Evolutionary conservation across 2,113 vertebrate species (phyloP).

Genomic region (Lampris megalopsis): DNA sequence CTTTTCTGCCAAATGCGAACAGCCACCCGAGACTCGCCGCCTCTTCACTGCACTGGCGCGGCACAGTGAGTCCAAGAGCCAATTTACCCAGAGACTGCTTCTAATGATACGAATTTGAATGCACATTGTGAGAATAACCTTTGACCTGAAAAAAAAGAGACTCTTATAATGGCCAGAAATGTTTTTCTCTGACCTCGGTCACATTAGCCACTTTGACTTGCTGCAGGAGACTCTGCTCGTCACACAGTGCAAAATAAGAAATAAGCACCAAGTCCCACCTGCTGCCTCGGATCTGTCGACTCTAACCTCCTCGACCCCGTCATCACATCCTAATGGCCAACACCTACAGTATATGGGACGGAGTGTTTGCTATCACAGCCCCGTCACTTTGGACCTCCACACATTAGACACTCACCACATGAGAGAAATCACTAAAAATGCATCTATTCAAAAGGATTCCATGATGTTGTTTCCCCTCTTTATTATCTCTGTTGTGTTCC

Average conservation of each 20-base stretch:
- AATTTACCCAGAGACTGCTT: slow-evolving; percentile 20
- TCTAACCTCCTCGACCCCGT: too few species aligned
- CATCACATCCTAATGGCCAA: too few species aligned
- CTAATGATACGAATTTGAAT: neutral
- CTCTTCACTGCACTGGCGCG: slow-evolving; percentile 13
- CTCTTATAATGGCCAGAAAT: slow-evolving; percentile 18
- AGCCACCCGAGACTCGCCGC: slow-evolving; percentile 38
- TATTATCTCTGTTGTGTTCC: too few species aligned
- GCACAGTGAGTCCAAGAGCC: slow-evolving; percentile 19
- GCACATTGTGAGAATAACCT: slow-evolving; percentile 31
- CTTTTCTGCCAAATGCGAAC: slow-evolving; percentile 36
- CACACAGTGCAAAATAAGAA: neutral
- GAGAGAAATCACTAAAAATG: too few species aligned
- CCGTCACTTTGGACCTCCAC: too few species aligned
- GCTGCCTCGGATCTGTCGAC: too few species aligned
- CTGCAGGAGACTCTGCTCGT: neutral
- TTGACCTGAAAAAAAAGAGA: slow-evolving; percentile 7
- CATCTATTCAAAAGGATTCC: too few species aligned
- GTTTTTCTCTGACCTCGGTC: neutral
- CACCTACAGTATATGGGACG: too few species aligned
- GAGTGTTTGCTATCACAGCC: too few species aligned
- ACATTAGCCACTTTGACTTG: neutral
- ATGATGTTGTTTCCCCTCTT: too few species aligned
- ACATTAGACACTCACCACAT: too few species aligned
- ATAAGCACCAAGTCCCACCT: too few species aligned